A percentile compares a stretch with the other conserved stretches of the same genome.
Evolutionary conservation across 2,797 vertebrate species (phyloP).

Genomic region (Peromyscus melanophrys): DNA sequence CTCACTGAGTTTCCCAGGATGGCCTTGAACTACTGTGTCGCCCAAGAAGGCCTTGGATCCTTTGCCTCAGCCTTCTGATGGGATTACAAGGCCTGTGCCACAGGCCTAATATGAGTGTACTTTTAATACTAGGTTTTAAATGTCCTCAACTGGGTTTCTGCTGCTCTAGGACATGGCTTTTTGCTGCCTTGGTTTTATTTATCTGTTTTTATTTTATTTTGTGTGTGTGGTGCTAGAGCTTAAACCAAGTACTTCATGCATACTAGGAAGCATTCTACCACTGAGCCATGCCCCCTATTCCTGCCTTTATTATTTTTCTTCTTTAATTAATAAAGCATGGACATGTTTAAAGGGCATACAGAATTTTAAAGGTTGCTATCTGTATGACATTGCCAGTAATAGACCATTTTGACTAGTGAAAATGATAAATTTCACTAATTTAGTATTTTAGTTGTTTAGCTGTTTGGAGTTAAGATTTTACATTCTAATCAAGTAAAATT

Average conservation of each 20-base stretch:
- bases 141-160: constrained; percentile 15
- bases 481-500: constrained; percentile 43
- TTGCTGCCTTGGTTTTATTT: constrained; percentile 2
- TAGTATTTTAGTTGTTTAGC: not conserved
- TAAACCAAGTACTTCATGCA: not conserved
- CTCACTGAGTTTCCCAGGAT: not conserved
- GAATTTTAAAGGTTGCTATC: constrained; percentile 19
- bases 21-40: not conserved
- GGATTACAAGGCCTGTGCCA: not conserved
- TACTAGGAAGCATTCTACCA: not conserved
- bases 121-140: constrained; percentile 39
- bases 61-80: not conserved
- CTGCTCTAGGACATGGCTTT: not conserved
- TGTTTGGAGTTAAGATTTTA: constrained; percentile 7
- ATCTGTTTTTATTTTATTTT: not conserved
- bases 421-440: constrained; percentile 36
- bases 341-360: not conserved
- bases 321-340: constrained; percentile 14
- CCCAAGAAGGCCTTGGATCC: not conserved
- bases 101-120: not conserved
- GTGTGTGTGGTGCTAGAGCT: not conserved
- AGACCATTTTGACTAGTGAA: constrained; percentile 51
- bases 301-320: not conserved
- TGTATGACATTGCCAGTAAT: constrained; percentile 22
- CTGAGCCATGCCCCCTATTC: not conserved